These are phyloP conservation scores for Battus philenor DNA, from an alignment of 1,140 invertebrate genomes.

Conservation along the genomic window DNA sequence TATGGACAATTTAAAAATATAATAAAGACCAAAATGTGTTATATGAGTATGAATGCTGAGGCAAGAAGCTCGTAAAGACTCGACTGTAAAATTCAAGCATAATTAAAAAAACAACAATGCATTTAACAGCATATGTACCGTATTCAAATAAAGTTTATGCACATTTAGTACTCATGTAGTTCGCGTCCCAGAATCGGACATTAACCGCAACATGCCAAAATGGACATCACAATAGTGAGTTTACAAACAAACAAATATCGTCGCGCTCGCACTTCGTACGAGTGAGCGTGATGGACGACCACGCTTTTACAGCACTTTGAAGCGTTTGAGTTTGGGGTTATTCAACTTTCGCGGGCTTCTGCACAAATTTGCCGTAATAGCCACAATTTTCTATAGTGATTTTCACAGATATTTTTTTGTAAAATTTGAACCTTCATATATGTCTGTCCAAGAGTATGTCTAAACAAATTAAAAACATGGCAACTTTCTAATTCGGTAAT, in stretches of 20 bases:
- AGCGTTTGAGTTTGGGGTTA: conserved; percentile 38
- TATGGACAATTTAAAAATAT: too few relatives aligned
- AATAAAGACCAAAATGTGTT: too few relatives aligned
- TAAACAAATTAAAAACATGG: too few relatives aligned
- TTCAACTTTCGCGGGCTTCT: conserved; percentile 48
- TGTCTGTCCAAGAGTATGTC: too few relatives aligned
- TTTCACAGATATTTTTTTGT: conserved; percentile 17
- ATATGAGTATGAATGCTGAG: too few relatives aligned
- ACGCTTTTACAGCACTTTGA: conserved; percentile 24
- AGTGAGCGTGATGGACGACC: conserved; percentile 27
- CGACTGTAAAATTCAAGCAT: too few relatives aligned
- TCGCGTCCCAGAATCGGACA: conserved; percentile 12
- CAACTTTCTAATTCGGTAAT: too few relatives aligned
- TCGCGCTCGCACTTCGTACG: conserved; percentile 32
- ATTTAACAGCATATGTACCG: too few relatives aligned
- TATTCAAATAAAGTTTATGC: too few relatives aligned
- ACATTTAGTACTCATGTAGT: not conserved
- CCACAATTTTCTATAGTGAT: conserved; percentile 32
- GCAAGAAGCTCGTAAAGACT: too few relatives aligned
- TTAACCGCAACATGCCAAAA: conserved; percentile 26
- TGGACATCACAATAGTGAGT: conserved; percentile 40
- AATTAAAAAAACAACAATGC: too few relatives aligned
- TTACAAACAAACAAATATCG: conserved; percentile 57
- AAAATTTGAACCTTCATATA: too few relatives aligned
- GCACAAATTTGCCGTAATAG: conserved; percentile 28